Percentiles rank a stretch among this genome's conserved stretches.
Conservation (phyloP, 2,797 vertebrate genomes). For the Sus cebifrons region DNA sequence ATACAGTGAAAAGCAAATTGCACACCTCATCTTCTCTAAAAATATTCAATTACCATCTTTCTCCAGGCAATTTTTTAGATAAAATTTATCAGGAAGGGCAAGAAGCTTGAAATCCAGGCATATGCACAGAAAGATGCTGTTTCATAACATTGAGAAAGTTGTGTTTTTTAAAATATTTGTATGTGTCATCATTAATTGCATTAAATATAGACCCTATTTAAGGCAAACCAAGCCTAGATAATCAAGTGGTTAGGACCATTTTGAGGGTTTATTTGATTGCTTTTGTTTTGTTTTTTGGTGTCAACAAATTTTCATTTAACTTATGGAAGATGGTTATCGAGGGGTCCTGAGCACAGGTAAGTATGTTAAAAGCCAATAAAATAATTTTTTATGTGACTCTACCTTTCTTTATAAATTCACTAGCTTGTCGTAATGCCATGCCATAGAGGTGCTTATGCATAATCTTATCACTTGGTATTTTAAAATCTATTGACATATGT, state of each 20-base stretch:
- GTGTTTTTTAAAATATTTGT: background rate
- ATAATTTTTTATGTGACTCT: background rate
- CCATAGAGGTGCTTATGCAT: background rate
- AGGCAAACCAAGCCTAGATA: constrained; percentile 39
- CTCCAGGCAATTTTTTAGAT: constrained; percentile 1
- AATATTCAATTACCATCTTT: constrained; percentile 32
- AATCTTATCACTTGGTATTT: background rate
- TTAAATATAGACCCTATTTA: constrained; percentile 10
- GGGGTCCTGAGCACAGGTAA: background rate
- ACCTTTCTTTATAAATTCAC: background rate
- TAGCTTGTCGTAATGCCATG: background rate
- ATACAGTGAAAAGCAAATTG: constrained; percentile 18
- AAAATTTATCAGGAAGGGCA: constrained; percentile 7
- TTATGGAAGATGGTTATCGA: background rate
- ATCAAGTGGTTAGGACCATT: background rate
- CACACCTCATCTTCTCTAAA: constrained; percentile 1
- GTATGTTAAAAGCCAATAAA: background rate
- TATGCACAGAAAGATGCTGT: background rate
- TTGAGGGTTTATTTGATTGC: background rate
- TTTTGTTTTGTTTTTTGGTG: background rate
- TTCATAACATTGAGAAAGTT: constrained; percentile 54
- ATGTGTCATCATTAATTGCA: background rate
- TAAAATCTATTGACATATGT: background rate
- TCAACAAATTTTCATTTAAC: constrained; percentile 10
- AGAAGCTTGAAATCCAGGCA: background rate